Evolutionary conservation across 1,140 invertebrate genomes (phyloP).

Genomic region (Zaprionus kolodkinae): DNA sequence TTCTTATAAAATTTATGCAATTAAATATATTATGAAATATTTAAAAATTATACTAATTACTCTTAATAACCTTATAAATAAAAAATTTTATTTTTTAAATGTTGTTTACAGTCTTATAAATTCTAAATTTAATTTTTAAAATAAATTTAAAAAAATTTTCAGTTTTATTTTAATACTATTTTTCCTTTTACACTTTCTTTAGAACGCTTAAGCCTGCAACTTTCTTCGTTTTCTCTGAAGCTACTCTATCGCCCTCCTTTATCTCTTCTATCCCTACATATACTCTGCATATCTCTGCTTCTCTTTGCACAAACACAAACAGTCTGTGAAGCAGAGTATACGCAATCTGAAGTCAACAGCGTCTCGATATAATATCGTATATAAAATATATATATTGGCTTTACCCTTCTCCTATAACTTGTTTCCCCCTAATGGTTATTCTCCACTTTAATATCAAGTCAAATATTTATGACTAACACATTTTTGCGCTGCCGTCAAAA

Average conservation of each 20-base stretch:
- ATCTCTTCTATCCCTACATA: background rate
- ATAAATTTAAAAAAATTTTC: too few relatives aligned
- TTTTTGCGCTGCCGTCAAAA: constrained; percentile 12
- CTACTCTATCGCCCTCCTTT: background rate
- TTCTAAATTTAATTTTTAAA: too few relatives aligned
- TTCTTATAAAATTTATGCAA: too few relatives aligned
- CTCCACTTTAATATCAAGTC: constrained; percentile 21
- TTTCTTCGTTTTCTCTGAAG: too few relatives aligned
- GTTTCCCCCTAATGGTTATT: background rate
- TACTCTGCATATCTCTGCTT: background rate
- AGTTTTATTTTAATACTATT: too few relatives aligned
- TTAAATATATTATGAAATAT: too few relatives aligned
- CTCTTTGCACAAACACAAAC: background rate
- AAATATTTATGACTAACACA: constrained; percentile 41
- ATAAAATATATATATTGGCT: background rate
- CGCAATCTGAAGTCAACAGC: background rate
- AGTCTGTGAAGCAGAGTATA: background rate
- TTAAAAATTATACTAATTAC: too few relatives aligned
- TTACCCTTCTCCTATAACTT: background rate
- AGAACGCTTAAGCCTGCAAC: too few relatives aligned
- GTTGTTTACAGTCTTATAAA: too few relatives aligned
- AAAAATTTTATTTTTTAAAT: too few relatives aligned
- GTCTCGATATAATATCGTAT: background rate
- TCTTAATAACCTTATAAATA: too few relatives aligned
- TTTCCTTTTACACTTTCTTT: background rate